Base-by-base conservation (phyloP, 1,140 invertebrate genomes). In the Drosophila teissieri region DNA sequence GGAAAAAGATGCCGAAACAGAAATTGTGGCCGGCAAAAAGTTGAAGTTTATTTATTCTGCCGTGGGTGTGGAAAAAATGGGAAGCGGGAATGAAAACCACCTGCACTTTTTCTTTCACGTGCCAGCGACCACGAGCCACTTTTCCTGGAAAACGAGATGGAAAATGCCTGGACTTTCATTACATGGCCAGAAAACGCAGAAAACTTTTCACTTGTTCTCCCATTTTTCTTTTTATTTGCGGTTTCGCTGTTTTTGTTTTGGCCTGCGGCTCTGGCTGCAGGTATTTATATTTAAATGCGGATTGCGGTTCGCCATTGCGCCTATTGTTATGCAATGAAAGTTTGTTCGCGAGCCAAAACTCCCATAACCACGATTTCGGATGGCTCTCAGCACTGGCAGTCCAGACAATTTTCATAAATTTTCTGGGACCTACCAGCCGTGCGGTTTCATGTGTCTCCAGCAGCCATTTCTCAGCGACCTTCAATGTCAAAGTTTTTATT, bases 301-400 rank as follows among this genome's bases (percentile, higher is more conserved):
- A 64, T 73, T 88, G 82, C 73, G 82, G 82, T 73, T 65, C 68
- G 78, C 83, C 84, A 83, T 73, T 83, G 83, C 83, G 84, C 83
- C 83, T 86, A 89, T 86, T 86, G 83, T 86, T 86, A 86, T 86
- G 83, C 83, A 86, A 86, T 88, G 84, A 83, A 86, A 83, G 61
- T 86, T 83, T 74, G 68, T 62, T 63, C 76, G 76, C 78, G 36
- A 73, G 10, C 56, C 53, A 19, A 49, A 31, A 34, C 34, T 34
- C 40, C 70, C 70, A 36, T 53, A 73, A 61, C 68, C 70, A 15
- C 24, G 48, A 42, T 63, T 40, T 40, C 45, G 10, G 44, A 61
- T 12, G 15, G n/a, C 8, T 39, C 44, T 57, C 53, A 19, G 27
- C 24, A 70, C 48, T 56, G 69, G 40, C 44, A 36, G 65, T 40